Evolutionary conservation across 1,140 invertebrate species (phyloP), one percentile per base, ranked within the genome.

Genomic region (Danaus melanippus): DNA sequence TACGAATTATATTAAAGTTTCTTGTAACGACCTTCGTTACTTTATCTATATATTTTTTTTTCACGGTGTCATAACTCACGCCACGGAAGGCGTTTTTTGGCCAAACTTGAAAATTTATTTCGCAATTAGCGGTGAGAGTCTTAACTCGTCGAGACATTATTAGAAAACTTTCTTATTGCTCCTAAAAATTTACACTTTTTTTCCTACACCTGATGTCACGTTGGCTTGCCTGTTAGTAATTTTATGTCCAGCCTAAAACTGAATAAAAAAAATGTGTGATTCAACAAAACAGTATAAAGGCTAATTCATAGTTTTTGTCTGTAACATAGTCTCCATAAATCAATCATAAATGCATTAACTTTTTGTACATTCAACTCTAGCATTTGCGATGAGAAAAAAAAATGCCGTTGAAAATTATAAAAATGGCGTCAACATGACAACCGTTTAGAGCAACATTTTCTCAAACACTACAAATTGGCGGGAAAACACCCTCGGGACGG

Each of bases 91-190:
- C 57, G 60, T 81, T 81, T 81, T 81, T 76, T 67, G 67, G 64
- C 58, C 56, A 73, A 79, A 79, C 73, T 75, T 72, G 74, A 52
- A 71, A 78, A 82, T 82, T 82, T 82, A 82, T 82, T 74, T 79
- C 69, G 76, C 73, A 81, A 81, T 81, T 81, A 81, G 73, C 70
- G 73, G 69, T 61, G 61, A 64, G 66, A 65, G 64, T 67, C 58
- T 66, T 75, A 60, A 69, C 69, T 67, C 62, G 60, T 58, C 55
- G 59, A 55, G 58, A 79, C 78, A 77, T 81, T 81, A 81, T 81
- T 76, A 77, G 74, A 77, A 81, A 81, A 81, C 66, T 81, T 81
- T 76, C 56, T 77, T 71, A 70, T 64, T 62, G 72, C 69, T 69
- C 70, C 69, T 77, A 76, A 77, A 81, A 78, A 80, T 56, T 47